Conservation (phyloP, 2,797 vertebrate genomes). For the Pipistrellus pygmaeus region DNA sequence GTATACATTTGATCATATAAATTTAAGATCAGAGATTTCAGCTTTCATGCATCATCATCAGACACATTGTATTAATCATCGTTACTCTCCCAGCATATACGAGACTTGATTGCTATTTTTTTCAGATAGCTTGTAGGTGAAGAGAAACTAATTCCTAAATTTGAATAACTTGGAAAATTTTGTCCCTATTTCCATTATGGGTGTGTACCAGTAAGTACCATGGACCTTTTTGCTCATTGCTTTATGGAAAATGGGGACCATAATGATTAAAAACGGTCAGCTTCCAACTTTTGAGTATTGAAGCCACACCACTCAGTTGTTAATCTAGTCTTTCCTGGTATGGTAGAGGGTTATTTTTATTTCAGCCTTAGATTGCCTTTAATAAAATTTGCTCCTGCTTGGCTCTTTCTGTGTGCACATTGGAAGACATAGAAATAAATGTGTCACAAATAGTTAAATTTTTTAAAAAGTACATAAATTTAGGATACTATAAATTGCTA, state of each 20-base stretch:
- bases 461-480: not conserved
- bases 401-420: not conserved
- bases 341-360: not conserved
- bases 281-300: not conserved
- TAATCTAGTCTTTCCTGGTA: not conserved
- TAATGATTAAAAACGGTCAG: not conserved
- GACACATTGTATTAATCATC: not conserved
- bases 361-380: not conserved
- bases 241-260: not conserved
- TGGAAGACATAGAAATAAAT: not conserved
- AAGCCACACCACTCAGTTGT: not conserved
- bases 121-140: not conserved
- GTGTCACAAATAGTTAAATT: not conserved
- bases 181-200: not conserved
- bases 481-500: not conserved
- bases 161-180: not conserved
- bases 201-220: not conserved
- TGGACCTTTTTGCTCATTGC: not conserved
- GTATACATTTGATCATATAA: not conserved
- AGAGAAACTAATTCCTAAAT: conserved; percentile 37
- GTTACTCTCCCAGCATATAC: not conserved
- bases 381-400: not conserved
- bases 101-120: not conserved
- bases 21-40: conserved; percentile 11
- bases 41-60: not conserved